Evolutionary conservation across 2,797 vertebrate genomes (phyloP).

Genomic region (Lindbergichthys nudifrons): DNA sequence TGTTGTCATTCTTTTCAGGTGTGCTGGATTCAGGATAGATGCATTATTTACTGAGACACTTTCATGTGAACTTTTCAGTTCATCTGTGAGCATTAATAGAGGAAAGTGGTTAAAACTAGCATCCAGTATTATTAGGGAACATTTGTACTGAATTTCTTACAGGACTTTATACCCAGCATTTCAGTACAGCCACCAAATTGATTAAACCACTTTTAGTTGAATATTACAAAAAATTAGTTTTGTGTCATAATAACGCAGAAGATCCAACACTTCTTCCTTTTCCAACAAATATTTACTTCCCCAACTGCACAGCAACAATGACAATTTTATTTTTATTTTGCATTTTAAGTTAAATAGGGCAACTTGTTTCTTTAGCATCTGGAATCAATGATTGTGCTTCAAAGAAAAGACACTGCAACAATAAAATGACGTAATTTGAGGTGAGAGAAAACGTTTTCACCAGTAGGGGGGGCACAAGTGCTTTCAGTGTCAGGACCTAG

Average conservation of each 20-base stretch:
- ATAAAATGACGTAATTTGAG: not conserved
- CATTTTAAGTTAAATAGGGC: not conserved
- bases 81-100: not conserved
- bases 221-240: not conserved
- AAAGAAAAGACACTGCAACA: not conserved
- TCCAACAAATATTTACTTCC: not conserved
- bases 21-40: not conserved
- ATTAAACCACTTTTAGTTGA: not conserved
- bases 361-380: not conserved
- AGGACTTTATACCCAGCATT: not conserved
- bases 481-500: not conserved
- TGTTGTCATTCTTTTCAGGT: not conserved
- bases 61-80: no score
- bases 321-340: not conserved
- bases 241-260: not conserved
- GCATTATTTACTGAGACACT: not conserved
- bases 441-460: not conserved
- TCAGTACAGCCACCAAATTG: not conserved
- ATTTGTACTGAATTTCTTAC: not conserved
- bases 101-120: not conserved
- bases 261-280: not conserved
- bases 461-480: constrained; percentile 38
- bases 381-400: not conserved
- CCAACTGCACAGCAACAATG: no score
- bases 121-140: not conserved